Base-by-base conservation (phyloP, 2,113 vertebrate genomes). In the Tretioscincus oriximinensis region DNA sequence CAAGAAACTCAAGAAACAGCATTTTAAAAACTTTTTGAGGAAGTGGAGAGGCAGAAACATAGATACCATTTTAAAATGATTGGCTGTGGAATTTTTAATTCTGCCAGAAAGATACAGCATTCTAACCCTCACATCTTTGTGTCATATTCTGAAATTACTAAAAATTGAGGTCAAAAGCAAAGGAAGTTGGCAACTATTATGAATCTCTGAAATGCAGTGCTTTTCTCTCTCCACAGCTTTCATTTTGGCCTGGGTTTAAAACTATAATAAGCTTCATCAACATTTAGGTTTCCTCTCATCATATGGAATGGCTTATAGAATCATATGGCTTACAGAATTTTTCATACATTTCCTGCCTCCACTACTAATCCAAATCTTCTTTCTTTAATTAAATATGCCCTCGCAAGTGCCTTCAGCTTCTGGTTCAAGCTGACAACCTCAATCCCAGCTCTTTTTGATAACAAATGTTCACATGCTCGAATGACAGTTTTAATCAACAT, bases 401-500 rank as follows among this genome's bases (percentile, higher is more conserved):
- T 77, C 68, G 71, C 69, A 72, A 73, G 83, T 76, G 35, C 75
- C 80, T 85, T 84, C 64, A 73, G 82, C 80, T 84, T 83, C 81
- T 0, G 0, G 41, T 86, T 87, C 86, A 87, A 75, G 84, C 84
- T 82, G 84, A 81, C 87, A 84, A 81, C 84, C 86, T 84, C 81
- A 89, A 86, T 86, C 75, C 72, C 83, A 90, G 77, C 71, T 87
- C 74, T 83, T 75, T 28, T 84, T 64, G 87, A 92, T 91, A 92
- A 90, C 77, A 84, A 90, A 88, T 81, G 54, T 12, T 81, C 65
- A 63, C 88, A 73, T 63, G 20, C 29, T 67, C 92, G 94, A 94
- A 65, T 88, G 92, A 69, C 86, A 92, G 84, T 66, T 80, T 92
- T 92, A 93, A 95, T 91, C 86, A 93, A 85, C 83, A 88, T 47